Percentiles rank a stretch among this genome's conserved stretches.
Evolutionary conservation across 2,797 vertebrate species (phyloP).

Genomic region (Catharus ustulatus): DNA sequence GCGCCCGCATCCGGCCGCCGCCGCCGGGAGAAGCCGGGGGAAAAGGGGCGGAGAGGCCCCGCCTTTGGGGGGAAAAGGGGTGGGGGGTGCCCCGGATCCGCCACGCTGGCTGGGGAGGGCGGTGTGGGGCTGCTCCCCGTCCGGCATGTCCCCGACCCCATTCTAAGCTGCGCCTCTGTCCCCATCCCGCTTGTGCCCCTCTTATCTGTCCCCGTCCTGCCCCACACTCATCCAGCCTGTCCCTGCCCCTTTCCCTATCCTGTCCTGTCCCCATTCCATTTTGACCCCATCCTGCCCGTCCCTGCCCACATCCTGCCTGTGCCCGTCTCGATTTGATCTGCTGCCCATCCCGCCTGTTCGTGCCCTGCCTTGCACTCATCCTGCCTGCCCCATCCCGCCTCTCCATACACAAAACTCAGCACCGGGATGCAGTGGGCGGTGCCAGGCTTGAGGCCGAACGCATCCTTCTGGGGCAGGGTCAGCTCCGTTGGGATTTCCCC

Average conservation of each 20-base stretch:
- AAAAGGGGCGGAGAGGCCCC: background rate
- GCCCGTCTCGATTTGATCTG: background rate
- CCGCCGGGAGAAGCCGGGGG: background rate
- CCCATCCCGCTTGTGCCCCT: background rate
- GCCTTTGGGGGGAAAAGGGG: background rate
- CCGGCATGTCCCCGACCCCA: background rate
- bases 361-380: no score
- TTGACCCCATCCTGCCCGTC: background rate
- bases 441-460: background rate
- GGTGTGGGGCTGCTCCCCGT: background rate
- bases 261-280: background rate
- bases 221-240: background rate
- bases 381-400: background rate
- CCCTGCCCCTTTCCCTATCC: background rate
- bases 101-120: slow-evolving; percentile 8
- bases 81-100: background rate
- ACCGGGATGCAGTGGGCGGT: background rate
- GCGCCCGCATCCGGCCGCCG: background rate
- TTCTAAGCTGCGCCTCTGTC: background rate
- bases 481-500: background rate
- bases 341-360: background rate
- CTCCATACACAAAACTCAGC: background rate
- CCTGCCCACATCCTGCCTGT: background rate
- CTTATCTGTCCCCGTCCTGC: background rate
- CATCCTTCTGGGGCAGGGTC: background rate